Base-by-base conservation (phyloP, 2,888 invertebrate species). In the Drosophila planitibia region DNA sequence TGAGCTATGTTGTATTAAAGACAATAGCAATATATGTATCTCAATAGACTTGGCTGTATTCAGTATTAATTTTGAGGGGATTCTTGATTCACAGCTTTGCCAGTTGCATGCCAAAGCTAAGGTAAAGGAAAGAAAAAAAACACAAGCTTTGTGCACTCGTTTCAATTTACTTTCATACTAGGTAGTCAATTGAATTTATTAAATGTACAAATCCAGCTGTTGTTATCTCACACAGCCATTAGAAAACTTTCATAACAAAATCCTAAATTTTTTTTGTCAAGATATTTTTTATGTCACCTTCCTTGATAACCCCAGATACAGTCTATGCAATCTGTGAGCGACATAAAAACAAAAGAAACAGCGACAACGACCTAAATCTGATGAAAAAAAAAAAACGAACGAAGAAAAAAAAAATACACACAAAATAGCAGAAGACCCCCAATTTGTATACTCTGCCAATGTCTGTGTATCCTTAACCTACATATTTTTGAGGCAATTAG, bases 311-410 rank as follows among this genome's bases (percentile, higher is more conserved):
- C 49, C 37, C 63, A 69, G 41, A 65, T 41, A 41, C 54, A 59
- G 55, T 44, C 55, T 53, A 39, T 37, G 70, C 30, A 39, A 63
- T 80, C 77, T 78, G 81, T 39, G n/a, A 32, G 22, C 76, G 81
- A 78, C 81, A 52, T 37, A 52, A 53, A 80, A 66, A 80, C 60
- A 80, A 78, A 76, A 76, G 81, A 64, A 66, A 7, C 57, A 71
- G 67, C 51, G 32, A 54, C 71, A 80, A 61, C 76, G 61, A 64
- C 81, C 81, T 51, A 80, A 80, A 78, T 80, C 81, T 55, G 67
- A 30, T 61, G 30, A 39, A 70, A 57, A 51, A 32, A 59, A 59
- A 37, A 47, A 44, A 25, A 16, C 16, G 33, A 28, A 49, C 16
- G 19, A 16, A 2, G 0, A 32, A 53, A 44, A 41, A 51, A n/a